These are phyloP conservation scores for Peromyscus aztecus DNA, from an alignment of 2,797 vertebrate species.

Conservation along the genomic window DNA sequence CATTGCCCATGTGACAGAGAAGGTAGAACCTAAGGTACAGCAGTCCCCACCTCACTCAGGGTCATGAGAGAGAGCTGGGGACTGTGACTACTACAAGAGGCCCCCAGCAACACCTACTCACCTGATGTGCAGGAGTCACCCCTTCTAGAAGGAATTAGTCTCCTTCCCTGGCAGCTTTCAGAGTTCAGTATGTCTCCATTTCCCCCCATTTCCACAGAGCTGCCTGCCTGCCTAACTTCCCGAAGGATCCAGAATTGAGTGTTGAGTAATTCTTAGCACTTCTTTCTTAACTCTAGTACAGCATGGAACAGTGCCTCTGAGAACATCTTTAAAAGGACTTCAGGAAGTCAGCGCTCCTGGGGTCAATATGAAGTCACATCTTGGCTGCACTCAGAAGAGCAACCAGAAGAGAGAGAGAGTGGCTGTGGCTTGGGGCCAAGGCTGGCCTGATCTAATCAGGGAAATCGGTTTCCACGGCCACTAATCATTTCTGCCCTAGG, in stretches of 20 bases:
- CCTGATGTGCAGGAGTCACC: background rate
- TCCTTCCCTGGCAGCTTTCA: background rate
- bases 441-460: background rate
- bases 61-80: background rate
- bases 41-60: accelerated
- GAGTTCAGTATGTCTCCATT: background rate
- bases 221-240: background rate
- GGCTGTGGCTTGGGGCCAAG: background rate
- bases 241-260: background rate
- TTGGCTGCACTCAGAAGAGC: background rate
- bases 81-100: background rate
- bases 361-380: background rate
- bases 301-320: background rate
- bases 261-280: background rate
- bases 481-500: conserved; percentile 28
- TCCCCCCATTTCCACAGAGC: background rate
- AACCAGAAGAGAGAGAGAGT: background rate
- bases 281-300: background rate
- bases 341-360: background rate
- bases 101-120: background rate
- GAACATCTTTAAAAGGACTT: background rate
- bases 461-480: background rate
- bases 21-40: background rate
- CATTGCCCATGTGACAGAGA: background rate
- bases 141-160: background rate